Conservation (phyloP, 2,113 vertebrate species). For the Microtus oregoni region DNA sequence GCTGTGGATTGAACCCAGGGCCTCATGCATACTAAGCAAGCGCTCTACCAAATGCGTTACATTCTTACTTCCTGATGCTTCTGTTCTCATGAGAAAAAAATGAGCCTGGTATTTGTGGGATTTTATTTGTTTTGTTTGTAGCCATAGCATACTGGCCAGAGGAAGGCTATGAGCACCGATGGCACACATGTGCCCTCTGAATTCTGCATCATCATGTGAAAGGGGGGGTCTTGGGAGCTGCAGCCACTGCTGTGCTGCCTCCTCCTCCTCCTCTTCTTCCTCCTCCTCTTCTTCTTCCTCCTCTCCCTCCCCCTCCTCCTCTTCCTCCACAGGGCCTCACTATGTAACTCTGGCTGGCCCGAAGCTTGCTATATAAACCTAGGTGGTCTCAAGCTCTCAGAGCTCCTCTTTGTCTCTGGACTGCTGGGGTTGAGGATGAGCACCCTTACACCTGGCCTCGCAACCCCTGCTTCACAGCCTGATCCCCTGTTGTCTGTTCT, state of each 20-base stretch:
- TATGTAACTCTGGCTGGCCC: not conserved
- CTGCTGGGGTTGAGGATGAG: not conserved
- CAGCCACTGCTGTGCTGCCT: not conserved
- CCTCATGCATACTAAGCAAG: no score
- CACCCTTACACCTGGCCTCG: not conserved
- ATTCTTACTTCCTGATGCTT: not conserved
- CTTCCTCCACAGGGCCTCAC: not conserved
- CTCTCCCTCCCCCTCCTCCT: no score
- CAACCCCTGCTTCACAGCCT: not conserved
- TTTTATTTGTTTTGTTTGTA: conserved; percentile 1
- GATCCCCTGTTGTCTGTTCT: not conserved
- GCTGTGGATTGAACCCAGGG: not conserved
- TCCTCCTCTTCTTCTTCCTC: no score
- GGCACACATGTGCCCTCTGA: rapidly evolving
- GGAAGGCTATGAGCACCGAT: not conserved
- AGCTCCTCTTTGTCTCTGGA: not conserved
- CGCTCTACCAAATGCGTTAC: no score
- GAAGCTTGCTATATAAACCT: not conserved
- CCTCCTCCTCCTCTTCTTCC: no score
- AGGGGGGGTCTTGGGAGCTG: not conserved
- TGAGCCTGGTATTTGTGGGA: not conserved
- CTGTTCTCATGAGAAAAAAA: conserved; percentile 11
- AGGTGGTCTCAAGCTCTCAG: not conserved
- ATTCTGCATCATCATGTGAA: not conserved
- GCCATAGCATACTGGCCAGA: not conserved